A percentile compares a stretch with the other conserved stretches of the same genome.
These are phyloP conservation scores for Apodemia zela DNA, from an alignment of 2,888 invertebrate species.

Conservation along the genomic window DNA sequence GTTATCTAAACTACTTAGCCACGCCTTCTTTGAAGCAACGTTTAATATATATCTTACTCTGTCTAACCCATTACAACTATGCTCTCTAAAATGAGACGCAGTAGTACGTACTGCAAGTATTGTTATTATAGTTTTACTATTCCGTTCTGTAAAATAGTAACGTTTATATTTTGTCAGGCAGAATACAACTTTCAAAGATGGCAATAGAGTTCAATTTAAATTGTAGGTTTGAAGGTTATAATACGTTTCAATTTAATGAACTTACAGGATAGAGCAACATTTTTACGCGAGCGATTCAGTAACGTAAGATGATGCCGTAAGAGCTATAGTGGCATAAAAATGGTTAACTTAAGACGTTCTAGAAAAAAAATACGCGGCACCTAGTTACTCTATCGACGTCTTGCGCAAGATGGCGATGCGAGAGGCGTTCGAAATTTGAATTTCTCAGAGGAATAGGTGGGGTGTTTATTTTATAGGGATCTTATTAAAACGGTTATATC, in stretches of 20 bases:
- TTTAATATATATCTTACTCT: conserved; percentile 43
- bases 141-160: conserved; percentile 37
- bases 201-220: conserved; percentile 20
- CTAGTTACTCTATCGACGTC: conserved; percentile 75
- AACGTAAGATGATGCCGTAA: conserved; percentile 70
- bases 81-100: conserved; percentile 50
- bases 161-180: conserved; percentile 2
- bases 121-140: conserved; percentile 67
- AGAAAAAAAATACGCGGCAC: conserved; percentile 60
- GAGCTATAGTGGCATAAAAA: conserved; percentile 77
- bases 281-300: conserved; percentile 78
- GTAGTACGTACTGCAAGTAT: conserved; percentile 55
- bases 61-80: conserved; percentile 40
- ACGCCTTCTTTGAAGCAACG: conserved; percentile 50
- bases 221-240: conserved; percentile 25
- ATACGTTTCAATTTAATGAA: conserved; percentile 33
- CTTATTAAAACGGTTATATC: conserved; percentile 23
- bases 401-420: conserved; percentile 77
- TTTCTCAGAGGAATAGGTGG: conserved; percentile 75
- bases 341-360: conserved; percentile 74
- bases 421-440: conserved; percentile 76
- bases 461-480: conserved; percentile 52
- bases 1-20: conserved; percentile 68
- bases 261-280: conserved; percentile 61
- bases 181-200: not conserved